A percentile compares a stretch with the other conserved stretches of the same genome.
Evolutionary conservation across 2,797 vertebrate genomes (phyloP).

Genomic region (Anomalospiza imberbis): DNA sequence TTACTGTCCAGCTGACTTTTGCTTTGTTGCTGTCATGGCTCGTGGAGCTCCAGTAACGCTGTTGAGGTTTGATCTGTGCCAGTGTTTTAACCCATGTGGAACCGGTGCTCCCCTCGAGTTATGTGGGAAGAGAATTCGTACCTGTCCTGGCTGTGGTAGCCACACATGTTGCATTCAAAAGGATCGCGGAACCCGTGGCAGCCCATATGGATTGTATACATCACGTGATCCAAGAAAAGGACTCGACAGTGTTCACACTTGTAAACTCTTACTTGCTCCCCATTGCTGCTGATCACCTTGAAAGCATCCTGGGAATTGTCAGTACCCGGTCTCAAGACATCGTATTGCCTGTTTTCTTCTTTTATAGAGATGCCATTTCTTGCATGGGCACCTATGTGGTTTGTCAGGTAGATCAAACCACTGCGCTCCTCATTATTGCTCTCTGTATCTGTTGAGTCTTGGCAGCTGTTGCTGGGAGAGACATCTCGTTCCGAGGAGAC

Average conservation of each 20-base stretch:
- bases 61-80: background rate
- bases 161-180: constrained; percentile 98
- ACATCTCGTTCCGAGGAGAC: constrained; percentile 90
- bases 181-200: constrained; percentile 97
- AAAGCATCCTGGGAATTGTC: constrained; percentile 87
- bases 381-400: constrained; percentile 86
- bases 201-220: constrained; percentile 99
- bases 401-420: constrained; percentile 95
- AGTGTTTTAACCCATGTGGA: constrained; percentile 74
- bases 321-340: constrained; percentile 82
- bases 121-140: constrained; percentile 99
- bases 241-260: constrained; percentile 93
- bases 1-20: constrained; percentile 4
- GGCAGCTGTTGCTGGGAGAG: constrained; percentile 94
- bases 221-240: constrained; percentile 97
- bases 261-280: constrained; percentile 90
- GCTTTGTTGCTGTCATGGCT: constrained; percentile 1
- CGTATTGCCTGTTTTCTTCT: constrained; percentile 90
- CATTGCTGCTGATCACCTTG: constrained; percentile 87
- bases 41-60: background rate
- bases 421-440: constrained; percentile 90
- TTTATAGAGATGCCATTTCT: constrained; percentile 92
- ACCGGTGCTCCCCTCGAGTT: constrained; percentile 94
- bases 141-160: constrained; percentile 94
- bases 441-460: constrained; percentile 97